Conservation (phyloP, 2,797 vertebrate genomes). For the Morus bassanus region DNA sequence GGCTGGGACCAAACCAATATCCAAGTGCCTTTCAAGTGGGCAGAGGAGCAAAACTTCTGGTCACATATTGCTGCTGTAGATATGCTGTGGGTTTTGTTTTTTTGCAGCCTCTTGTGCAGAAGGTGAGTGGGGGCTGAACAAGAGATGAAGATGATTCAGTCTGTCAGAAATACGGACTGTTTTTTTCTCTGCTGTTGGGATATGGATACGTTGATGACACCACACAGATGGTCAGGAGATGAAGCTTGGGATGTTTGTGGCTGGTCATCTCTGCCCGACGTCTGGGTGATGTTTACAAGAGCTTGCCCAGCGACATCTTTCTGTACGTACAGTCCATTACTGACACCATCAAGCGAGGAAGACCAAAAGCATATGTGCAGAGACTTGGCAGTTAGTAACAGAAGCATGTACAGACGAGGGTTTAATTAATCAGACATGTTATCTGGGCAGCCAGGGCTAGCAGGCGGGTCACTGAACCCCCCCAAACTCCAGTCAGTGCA, state of each 20-base stretch:
- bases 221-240: neutral
- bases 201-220: neutral
- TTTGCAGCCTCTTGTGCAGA: neutral
- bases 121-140: neutral
- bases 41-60: neutral
- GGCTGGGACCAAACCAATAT: neutral
- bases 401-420: neutral
- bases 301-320: neutral
- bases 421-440: neutral
- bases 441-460: neutral
- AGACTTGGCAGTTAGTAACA: neutral
- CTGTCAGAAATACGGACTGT: neutral
- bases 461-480: neutral
- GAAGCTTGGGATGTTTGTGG: neutral
- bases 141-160: neutral
- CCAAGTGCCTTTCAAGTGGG: neutral
- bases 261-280: neutral
- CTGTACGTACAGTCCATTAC: fast-evolving
- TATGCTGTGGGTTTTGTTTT: neutral
- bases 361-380: neutral
- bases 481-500: neutral
- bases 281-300: neutral
- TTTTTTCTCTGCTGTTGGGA: neutral
- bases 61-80: fast-evolving
- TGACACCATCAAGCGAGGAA: neutral